Conservation (phyloP, 1,140 invertebrate species). For the Capitella teleta region DNA sequence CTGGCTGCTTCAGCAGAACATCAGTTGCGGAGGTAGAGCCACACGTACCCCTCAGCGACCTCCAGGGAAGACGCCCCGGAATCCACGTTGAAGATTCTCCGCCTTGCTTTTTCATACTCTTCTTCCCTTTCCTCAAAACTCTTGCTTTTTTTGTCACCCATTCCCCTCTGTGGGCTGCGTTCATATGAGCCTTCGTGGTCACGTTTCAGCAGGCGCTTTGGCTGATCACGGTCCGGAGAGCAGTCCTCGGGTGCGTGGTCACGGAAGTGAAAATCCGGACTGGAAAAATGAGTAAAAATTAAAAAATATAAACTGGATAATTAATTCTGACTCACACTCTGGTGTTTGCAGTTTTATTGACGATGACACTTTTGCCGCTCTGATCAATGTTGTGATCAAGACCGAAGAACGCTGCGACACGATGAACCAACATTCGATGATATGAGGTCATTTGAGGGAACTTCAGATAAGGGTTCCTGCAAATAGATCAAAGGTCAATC, state of each 20-base stretch:
- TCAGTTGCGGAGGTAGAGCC: too few relatives aligned
- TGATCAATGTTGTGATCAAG: conserved; percentile 88
- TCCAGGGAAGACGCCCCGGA: too few relatives aligned
- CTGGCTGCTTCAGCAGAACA: too few relatives aligned
- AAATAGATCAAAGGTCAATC: too few relatives aligned
- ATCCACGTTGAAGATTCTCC: conserved; percentile 59
- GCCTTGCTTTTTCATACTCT: conserved; percentile 68
- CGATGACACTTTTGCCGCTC: conserved; percentile 71
- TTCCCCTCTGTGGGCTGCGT: background rate
- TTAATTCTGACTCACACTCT: conserved; percentile 47
- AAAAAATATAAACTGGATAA: background rate
- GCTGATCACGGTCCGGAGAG: background rate
- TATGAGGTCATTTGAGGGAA: conserved; percentile 87
- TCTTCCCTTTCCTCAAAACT: conserved; percentile 82
- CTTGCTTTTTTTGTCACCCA: conserved; percentile 48
- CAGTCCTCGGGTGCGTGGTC: background rate
- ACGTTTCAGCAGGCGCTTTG: background rate
- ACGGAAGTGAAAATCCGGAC: background rate
- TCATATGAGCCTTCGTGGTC: too few relatives aligned
- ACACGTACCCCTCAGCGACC: too few relatives aligned
- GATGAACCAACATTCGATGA: conserved; percentile 86
- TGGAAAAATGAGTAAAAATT: background rate
- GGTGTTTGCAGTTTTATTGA: conserved; percentile 65
- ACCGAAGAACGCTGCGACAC: conserved; percentile 82
- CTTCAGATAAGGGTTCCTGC: conserved; percentile 55